Base-by-base conservation (phyloP, 2,888 invertebrate genomes). In the Perithous albicinctus region DNA sequence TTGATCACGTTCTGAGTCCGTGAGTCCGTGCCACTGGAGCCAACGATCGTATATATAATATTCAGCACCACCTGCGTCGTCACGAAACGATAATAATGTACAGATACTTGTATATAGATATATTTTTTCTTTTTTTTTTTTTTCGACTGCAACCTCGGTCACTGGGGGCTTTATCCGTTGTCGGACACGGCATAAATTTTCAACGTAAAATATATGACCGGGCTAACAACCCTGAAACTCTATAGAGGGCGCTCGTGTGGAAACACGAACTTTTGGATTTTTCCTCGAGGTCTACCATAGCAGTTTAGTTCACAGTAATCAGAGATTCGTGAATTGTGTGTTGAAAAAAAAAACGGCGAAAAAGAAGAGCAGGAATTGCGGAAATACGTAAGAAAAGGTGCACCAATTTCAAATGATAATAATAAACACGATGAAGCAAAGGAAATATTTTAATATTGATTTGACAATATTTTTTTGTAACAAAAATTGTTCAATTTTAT, bases 131-230 rank as follows among this genome's bases (percentile, higher is more conserved):
- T 61, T 59, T 29, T 32, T 66, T 46, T 15, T 38, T 77, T 63
- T 54, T 46, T 59, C 41, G 26, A 38, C 72, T 43, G 38, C 70
- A 63, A 67, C 38, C 46, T 59, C 56, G 29, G 18, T 29, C 51
- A 41, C 26, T 38, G 41, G 43, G 54, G 35, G 35, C 56, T 72
- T 66, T 46, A 64, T 74, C 82, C 69, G 83, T 84, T 83, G 83
- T 85, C 64, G 54, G 72, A 56, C 26, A 51, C 56, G 61, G 82
- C 80, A 85, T 85, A 85, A 85, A 86, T 85, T 85, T 84, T 69
- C 51, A 67, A 18, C 61, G 54, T 32, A 48, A 85, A 86, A 85
- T 85, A 80, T 82, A 86, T 76, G 84, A 83, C 61, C 59, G 67
- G 51, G 70, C 75, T 78, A 83, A 83, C 80, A 80, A 78, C 73